phyloP scores from a whole-genome alignment of 2,797 vertebrate genomes.

The Anomalospiza imberbis region DNA sequence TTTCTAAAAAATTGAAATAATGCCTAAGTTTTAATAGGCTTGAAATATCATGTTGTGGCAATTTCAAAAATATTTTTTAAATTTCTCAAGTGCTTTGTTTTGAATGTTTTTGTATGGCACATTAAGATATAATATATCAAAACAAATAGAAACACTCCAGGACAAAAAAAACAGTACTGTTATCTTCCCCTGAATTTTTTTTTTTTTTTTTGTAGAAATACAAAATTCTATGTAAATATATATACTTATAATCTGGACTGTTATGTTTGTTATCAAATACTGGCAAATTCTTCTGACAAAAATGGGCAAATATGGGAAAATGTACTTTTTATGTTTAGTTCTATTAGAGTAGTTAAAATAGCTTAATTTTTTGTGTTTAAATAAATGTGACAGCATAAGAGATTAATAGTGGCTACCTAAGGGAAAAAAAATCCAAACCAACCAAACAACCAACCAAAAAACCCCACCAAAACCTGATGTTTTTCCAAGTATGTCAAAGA shows the following conservation, averaged over 20 bases:
- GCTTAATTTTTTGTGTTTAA: background rate
- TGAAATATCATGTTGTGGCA: background rate
- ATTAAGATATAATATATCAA: background rate
- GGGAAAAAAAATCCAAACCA: background rate
- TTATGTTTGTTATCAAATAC: background rate
- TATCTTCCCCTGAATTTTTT: background rate
- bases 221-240: background rate
- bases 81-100: background rate
- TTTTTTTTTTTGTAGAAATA: background rate
- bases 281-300: background rate
- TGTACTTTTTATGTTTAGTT: background rate
- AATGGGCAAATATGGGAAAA: background rate
- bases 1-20: background rate
- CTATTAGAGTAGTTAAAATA: background rate
- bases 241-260: accelerated
- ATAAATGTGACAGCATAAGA: background rate
- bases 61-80: background rate
- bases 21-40: background rate
- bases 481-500: background rate
- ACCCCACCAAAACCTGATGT: accelerated
- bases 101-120: background rate
- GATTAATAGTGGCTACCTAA: background rate
- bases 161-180: background rate
- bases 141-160: background rate
- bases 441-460: background rate